Conservation (phyloP, 2,113 vertebrate genomes). For the Ornithorhynchus anatinus region DNA sequence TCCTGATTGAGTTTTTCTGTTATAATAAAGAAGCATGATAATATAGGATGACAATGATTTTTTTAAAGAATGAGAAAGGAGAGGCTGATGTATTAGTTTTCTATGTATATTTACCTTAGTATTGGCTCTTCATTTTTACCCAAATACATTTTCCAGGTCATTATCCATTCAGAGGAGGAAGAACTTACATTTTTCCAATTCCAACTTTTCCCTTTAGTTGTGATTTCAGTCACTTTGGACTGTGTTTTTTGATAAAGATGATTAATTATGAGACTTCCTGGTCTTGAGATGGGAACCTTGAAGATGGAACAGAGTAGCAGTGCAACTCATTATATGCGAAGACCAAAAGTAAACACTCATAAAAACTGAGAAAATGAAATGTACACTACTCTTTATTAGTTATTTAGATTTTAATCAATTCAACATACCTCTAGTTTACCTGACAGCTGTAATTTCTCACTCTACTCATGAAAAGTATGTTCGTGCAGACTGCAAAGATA, state of each 20-base stretch:
- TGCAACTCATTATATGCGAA: slow-evolving; percentile 6
- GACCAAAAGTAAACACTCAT: neutral
- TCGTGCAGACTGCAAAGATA: too few relatives aligned
- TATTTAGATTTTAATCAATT: too few relatives aligned
- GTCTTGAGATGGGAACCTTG: neutral
- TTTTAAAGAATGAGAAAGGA: too few relatives aligned
- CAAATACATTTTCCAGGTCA: neutral
- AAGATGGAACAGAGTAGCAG: neutral
- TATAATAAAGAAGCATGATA: too few relatives aligned
- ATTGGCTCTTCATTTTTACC: too few relatives aligned
- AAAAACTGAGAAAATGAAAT: slow-evolving; percentile 6
- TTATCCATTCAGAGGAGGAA: neutral
- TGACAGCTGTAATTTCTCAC: too few relatives aligned
- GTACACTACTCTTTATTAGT: neutral
- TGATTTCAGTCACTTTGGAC: slow-evolving; percentile 17
- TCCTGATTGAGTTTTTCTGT: neutral
- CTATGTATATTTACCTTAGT: too few relatives aligned
- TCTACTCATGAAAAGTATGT: too few relatives aligned
- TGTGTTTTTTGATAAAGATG: slow-evolving; percentile 27
- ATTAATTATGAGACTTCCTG: neutral
- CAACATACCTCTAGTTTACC: too few relatives aligned
- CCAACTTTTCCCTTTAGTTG: neutral
- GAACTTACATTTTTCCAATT: neutral
- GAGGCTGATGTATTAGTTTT: too few relatives aligned
- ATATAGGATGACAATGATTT: too few relatives aligned